These are phyloP conservation scores for Neosilurus mollespiculum DNA, from an alignment of 2,797 vertebrate genomes.

Conservation along the genomic window DNA sequence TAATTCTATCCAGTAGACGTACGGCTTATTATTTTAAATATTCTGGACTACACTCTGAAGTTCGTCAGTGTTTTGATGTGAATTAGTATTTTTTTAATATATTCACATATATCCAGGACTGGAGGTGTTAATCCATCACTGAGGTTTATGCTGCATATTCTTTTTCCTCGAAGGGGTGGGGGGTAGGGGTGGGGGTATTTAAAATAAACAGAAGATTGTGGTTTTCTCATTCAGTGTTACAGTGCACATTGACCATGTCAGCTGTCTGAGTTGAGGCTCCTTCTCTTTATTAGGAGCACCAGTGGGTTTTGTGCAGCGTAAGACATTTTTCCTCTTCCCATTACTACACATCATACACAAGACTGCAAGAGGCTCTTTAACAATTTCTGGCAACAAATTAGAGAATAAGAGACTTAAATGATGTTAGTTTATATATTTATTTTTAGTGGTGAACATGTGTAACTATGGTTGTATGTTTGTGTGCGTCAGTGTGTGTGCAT, in stretches of 20 bases:
- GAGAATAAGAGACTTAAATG: conserved; percentile 71
- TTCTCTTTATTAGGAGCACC: conserved; percentile 58
- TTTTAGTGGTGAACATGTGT: conserved; percentile 63
- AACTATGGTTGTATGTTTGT: conserved; percentile 55
- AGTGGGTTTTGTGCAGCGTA: conserved; percentile 66
- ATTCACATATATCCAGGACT: conserved; percentile 4
- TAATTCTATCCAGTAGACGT: not conserved
- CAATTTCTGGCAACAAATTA: conserved; percentile 72
- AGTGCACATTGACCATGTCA: conserved; percentile 44
- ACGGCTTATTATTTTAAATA: not conserved
- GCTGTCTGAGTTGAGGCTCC: conserved; percentile 47
- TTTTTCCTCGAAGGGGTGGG: conserved; percentile 16
- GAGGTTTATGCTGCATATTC: conserved; percentile 15
- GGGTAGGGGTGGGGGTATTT: conserved; percentile 12
- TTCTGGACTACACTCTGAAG: not conserved
- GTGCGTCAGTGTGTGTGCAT: conserved; percentile 60
- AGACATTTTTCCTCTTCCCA: conserved; percentile 69
- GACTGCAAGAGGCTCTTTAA: conserved; percentile 69
- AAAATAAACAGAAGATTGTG: conserved; percentile 49
- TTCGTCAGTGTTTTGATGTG: conserved; percentile 4
- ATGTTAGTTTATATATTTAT: conserved; percentile 79
- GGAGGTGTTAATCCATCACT: conserved; percentile 24
- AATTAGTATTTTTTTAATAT: not conserved
- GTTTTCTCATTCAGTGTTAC: conserved; percentile 34
- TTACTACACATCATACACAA: conserved; percentile 72